These are phyloP conservation scores for Anolis carolinensis DNA, from an alignment of 2,113 vertebrate genomes.

Conservation along the genomic window DNA sequence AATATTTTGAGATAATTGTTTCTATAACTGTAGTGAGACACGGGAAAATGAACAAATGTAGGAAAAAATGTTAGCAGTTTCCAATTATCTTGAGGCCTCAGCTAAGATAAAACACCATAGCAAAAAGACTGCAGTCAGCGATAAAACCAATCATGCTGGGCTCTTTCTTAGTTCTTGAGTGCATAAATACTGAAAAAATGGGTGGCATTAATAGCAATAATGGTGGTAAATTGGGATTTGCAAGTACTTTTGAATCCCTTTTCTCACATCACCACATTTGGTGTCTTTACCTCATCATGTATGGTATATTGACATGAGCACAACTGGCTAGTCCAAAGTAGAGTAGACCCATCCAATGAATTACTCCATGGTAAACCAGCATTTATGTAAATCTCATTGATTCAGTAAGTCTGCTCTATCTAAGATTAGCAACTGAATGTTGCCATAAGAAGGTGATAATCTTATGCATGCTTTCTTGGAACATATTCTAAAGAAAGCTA, in stretches of 20 bases:
- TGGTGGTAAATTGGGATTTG: neutral
- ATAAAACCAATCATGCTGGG: neutral
- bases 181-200: neutral
- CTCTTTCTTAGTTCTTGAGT: neutral
- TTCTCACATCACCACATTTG: neutral
- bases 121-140: neutral
- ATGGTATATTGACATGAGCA: neutral
- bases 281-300: no score
- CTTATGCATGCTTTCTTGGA: neutral
- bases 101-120: neutral
- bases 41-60: neutral
- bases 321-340: neutral
- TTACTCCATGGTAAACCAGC: neutral
- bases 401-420: neutral
- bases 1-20: neutral
- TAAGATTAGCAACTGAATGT: neutral
- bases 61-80: neutral
- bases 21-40: slow-evolving; percentile 4
- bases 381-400: neutral
- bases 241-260: neutral
- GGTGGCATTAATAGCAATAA: neutral
- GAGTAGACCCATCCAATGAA: neutral
- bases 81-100: neutral
- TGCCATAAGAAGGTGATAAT: neutral
- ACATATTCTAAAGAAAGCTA: neutral